These are phyloP conservation scores for Branchellion lobata DNA, from an alignment of 2,888 invertebrate genomes.

Conservation along the genomic window DNA sequence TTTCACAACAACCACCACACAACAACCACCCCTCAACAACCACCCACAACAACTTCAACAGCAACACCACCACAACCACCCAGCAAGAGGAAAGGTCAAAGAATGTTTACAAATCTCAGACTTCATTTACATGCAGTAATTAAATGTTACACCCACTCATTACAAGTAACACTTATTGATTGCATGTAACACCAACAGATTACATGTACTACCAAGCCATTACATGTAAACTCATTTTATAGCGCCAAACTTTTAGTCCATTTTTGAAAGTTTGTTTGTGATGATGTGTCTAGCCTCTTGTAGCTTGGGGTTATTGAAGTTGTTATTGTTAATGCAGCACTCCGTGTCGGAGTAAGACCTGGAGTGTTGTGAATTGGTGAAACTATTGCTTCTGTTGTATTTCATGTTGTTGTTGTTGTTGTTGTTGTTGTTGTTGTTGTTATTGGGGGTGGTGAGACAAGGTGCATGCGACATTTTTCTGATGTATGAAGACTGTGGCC, in stretches of 20 bases:
- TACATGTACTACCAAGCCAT: neutral
- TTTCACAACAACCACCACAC: neutral
- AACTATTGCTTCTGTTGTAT: neutral
- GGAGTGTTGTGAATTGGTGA: neutral
- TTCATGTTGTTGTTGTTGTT: neutral
- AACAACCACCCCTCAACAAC: neutral
- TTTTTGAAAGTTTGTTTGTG: neutral
- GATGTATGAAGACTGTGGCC: neutral
- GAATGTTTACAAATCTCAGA: too few relatives aligned
- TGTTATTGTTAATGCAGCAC: neutral
- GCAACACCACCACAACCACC: neutral
- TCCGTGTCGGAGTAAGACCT: conserved; percentile 6
- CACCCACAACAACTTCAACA: neutral
- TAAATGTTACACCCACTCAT: too few relatives aligned
- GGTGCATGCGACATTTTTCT: neutral
- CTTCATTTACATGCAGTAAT: too few relatives aligned
- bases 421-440: neutral
- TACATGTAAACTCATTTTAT: too few relatives aligned
- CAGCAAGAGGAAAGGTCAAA: neutral
- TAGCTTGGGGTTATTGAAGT: neutral
- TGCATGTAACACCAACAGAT: neutral
- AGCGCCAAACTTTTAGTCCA: too few relatives aligned
- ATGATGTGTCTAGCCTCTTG: neutral
- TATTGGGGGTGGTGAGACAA: neutral
- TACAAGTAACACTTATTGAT: too few relatives aligned